Evolutionary conservation across 2,797 vertebrate genomes (phyloP).

Genomic region (Alectoris magna): DNA sequence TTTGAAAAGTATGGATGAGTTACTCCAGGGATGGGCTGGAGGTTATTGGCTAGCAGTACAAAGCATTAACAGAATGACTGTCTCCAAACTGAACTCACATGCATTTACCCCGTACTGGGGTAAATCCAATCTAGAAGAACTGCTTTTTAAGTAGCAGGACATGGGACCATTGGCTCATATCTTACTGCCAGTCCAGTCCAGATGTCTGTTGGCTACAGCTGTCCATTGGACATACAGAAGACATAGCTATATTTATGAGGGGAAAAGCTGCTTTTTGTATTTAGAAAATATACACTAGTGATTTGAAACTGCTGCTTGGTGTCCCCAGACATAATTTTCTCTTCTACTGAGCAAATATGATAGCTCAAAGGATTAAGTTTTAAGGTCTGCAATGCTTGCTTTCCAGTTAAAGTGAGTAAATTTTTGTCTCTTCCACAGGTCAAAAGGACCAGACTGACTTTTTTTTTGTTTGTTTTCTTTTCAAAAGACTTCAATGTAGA

Average conservation of each 20-base stretch:
- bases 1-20: background rate
- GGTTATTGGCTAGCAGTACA: background rate
- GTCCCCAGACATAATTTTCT: background rate
- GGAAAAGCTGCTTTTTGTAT: background rate
- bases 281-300: background rate
- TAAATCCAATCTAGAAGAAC: background rate
- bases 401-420: slow-evolving; percentile 19
- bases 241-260: background rate
- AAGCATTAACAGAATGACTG: background rate
- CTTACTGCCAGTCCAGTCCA: background rate
- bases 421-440: slow-evolving; percentile 5
- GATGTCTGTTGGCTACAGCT: background rate
- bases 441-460: background rate
- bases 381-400: background rate
- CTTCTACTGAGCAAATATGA: slow-evolving; percentile 13
- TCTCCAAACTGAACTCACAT: background rate
- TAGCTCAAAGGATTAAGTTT: slow-evolving; percentile 21
- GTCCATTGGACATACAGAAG: background rate
- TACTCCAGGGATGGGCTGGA: background rate
- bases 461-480: background rate
- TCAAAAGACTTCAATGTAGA: background rate
- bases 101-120: background rate
- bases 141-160: background rate
- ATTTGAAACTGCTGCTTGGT: background rate
- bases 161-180: background rate